Evolutionary conservation across 2,797 vertebrate species (phyloP).

Genomic region (Lagorchestes hirsutus): DNA sequence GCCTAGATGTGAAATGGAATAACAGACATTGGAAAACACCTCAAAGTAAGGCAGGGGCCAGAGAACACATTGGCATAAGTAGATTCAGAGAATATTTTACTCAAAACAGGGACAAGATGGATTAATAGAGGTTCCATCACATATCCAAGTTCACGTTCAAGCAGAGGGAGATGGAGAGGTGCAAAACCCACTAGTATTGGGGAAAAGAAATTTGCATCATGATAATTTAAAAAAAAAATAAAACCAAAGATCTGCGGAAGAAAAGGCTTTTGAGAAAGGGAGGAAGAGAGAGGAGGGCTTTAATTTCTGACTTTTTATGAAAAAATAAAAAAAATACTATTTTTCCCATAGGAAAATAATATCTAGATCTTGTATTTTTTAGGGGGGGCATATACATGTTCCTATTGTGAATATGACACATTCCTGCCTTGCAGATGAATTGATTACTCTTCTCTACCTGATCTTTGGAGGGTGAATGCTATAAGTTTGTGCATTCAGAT

Average conservation of each 20-base stretch:
- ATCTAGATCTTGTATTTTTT: neutral
- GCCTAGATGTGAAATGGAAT: conserved; percentile 76
- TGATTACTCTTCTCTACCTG: conserved; percentile 69
- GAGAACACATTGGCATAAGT: neutral
- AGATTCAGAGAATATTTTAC: neutral
- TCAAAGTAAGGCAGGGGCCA: conserved; percentile 68
- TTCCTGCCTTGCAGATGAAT: conserved; percentile 75
- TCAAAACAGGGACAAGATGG: neutral
- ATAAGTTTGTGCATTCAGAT: neutral
- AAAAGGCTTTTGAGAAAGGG: neutral
- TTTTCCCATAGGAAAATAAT: conserved; percentile 73
- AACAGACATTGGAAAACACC: conserved; percentile 71
- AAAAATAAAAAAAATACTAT: conserved; percentile 70
- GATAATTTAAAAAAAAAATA: neutral
- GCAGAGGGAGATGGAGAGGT: rapidly evolving
- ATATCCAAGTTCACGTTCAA: neutral
- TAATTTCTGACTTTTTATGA: conserved; percentile 46
- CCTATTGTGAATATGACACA: conserved; percentile 73
- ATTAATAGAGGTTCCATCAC: neutral
- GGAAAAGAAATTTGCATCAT: neutral
- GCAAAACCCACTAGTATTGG: neutral
- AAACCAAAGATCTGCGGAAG: neutral
- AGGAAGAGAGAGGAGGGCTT: neutral
- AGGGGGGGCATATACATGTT: conserved; percentile 65
- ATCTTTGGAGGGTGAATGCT: conserved; percentile 68